A percentile compares a stretch with the other conserved stretches of the same genome.
phyloP scores from a whole-genome alignment of 2,888 invertebrate species.

The Empis livida region DNA sequence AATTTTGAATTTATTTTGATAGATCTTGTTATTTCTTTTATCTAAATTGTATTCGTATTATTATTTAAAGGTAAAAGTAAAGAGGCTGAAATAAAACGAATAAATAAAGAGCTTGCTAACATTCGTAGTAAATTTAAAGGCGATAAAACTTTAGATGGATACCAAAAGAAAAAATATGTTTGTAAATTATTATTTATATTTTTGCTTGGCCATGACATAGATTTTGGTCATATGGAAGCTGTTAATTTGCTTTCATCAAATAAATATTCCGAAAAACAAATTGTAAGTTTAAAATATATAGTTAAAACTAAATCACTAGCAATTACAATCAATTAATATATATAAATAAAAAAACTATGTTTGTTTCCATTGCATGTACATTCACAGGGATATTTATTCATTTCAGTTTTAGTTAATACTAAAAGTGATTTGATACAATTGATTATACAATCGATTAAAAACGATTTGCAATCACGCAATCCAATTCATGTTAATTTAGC shows the following conservation, averaged over 20 bases:
- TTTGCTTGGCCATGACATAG: slow-evolving; percentile 97
- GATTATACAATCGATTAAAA: slow-evolving; percentile 98
- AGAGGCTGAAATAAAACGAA: slow-evolving; percentile 98
- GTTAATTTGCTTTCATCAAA: slow-evolving; percentile 98
- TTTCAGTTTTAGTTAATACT: slow-evolving; percentile 97
- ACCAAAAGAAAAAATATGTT: slow-evolving; percentile 99
- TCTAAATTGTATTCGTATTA: neutral
- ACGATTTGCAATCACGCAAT: slow-evolving; percentile 91
- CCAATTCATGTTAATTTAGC: slow-evolving; percentile 98
- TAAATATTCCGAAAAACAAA: slow-evolving; percentile 99
- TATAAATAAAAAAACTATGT: too few relatives aligned
- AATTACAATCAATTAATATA: too few relatives aligned
- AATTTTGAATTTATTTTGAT: too few relatives aligned
- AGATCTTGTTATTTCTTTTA: neutral
- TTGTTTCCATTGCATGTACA: too few relatives aligned
- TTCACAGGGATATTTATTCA: slow-evolving; percentile 92
- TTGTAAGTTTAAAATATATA: slow-evolving; percentile 49
- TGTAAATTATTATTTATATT: slow-evolving; percentile 99
- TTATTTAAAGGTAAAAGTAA: slow-evolving; percentile 91
- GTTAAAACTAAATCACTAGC: too few relatives aligned
- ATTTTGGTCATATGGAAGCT: slow-evolving; percentile 99
- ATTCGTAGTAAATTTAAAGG: slow-evolving; percentile 99
- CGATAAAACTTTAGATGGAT: slow-evolving; percentile 98
- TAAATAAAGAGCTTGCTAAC: slow-evolving; percentile 99
- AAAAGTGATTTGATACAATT: slow-evolving; percentile 98